A percentile compares a stretch with the other conserved stretches of the same genome.
Evolutionary conservation across 2,888 invertebrate genomes (phyloP).

Genomic region (Leptopilina syphax): DNA sequence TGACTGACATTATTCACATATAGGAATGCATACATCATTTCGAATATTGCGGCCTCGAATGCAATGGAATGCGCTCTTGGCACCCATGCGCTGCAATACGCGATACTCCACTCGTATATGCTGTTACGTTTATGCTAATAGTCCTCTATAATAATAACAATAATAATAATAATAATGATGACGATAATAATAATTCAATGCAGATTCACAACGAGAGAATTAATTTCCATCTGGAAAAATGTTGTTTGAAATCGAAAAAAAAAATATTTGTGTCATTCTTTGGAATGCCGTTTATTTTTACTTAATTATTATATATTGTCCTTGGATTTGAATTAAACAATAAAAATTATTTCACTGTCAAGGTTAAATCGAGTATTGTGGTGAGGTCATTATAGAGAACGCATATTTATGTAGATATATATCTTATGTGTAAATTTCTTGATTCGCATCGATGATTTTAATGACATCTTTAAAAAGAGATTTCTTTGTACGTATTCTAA

Average conservation of each 20-base stretch:
- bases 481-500: not conserved
- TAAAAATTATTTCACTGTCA: slow-evolving; percentile 34
- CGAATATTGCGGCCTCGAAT: slow-evolving; percentile 56
- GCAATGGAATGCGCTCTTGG: slow-evolving; percentile 58
- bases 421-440: not conserved
- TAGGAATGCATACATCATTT: slow-evolving; percentile 58
- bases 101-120: slow-evolving; percentile 29
- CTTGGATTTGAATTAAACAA: slow-evolving; percentile 4
- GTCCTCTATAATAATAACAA: not conserved
- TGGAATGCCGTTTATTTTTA: slow-evolving; percentile 1
- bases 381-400: slow-evolving; percentile 15
- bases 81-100: slow-evolving; percentile 43
- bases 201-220: slow-evolving; percentile 11
- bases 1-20: slow-evolving; percentile 44
- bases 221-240: not conserved
- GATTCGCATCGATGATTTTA: not conserved
- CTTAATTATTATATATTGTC: not conserved
- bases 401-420: not conserved
- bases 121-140: slow-evolving; percentile 56
- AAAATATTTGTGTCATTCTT: slow-evolving; percentile 4
- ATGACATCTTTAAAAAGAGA: not conserved
- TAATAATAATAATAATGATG: slow-evolving; percentile 9
- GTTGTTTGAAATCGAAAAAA: too few species aligned
- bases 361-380: not conserved
- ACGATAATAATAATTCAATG: not conserved